Evolutionary conservation across 1,140 invertebrate genomes (phyloP), one percentile per base, ranked within the genome.

Genomic region (Aphidius gifuensis): DNA sequence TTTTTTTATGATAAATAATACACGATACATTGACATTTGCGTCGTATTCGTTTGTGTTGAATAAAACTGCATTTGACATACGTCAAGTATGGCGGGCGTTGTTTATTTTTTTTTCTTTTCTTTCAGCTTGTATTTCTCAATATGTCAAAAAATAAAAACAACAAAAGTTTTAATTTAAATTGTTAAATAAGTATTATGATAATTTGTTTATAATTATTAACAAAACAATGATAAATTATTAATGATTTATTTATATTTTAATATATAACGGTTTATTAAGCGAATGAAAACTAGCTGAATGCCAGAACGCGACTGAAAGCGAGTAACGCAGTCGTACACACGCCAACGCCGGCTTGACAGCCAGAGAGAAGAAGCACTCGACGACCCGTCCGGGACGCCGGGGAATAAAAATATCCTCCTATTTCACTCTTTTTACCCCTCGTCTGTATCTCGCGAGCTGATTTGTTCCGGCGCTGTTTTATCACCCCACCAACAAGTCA

Each of bases 341-440:
- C 64, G 68, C 63, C 67, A 63, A 69, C 67, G 66, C 69, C 68
- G 69, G 69, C 63, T 69, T 71, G 68, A 69, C 68, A 66, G 64
- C 57, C 23, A n/a, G n/a, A 23, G 23, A 23, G 23, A 23, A 23
- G 23, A 23, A 23, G 23, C 23, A 23, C 23, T 2, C 23, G 23
- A 23, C 23, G 23, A 23, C 23, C 56, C 58, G 44, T 58, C 53
- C 46, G 43, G 49, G 61, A 65, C 16, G 58, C 64, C 58, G 63
- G 44, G 46, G 50, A 23, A 23, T 23, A 23, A 23, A 23, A 23
- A 39, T 11, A 48, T 16, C 46, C 50, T 48, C 55, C 23, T 51
- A 43, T 48, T 1, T 23, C 3, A 23, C 59, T 47, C 59, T 32
- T 38, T 38, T 23, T n/a, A n/a, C 9, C 44, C 39, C 61, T 47